Conservation (phyloP, 2,113 vertebrate species). For the Varanus salvator region DNA sequence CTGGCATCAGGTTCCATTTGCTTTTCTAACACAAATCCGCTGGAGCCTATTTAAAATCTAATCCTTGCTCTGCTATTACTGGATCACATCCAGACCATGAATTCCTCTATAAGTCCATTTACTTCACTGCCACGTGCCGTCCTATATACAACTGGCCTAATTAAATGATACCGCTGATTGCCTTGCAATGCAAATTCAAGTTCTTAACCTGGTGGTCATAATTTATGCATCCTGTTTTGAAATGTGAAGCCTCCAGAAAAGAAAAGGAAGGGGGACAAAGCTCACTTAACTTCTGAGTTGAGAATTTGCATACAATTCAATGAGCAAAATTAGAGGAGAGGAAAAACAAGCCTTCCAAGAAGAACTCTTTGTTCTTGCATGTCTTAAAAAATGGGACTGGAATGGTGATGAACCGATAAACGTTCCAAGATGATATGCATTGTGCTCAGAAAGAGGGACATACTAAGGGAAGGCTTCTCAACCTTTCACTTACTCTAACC, state of each 20-base stretch:
- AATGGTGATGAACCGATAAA: background rate
- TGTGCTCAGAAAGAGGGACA: background rate
- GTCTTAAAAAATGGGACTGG: background rate
- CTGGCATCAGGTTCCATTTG: background rate
- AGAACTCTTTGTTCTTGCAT: background rate
- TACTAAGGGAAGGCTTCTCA: background rate
- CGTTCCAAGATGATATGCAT: background rate
- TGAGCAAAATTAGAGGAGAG: background rate
- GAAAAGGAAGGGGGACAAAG: background rate
- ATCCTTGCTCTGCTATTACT: conserved; percentile 7
- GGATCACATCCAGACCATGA: background rate
- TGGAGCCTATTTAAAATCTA: background rate
- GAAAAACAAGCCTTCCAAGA: background rate
- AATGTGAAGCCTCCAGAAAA: background rate
- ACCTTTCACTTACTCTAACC: background rate
- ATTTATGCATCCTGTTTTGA: background rate
- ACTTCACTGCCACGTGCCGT: background rate
- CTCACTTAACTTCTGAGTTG: background rate
- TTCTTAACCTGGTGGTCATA: background rate
- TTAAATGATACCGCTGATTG: background rate
- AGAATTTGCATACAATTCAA: background rate
- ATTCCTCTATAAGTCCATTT: background rate
- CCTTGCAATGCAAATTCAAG: background rate
- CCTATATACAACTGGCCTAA: background rate
- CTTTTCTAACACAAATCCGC: background rate